These are phyloP conservation scores for Myiothlypis chrysogaster DNA, from an alignment of 2,797 vertebrate species.

Conservation along the genomic window DNA sequence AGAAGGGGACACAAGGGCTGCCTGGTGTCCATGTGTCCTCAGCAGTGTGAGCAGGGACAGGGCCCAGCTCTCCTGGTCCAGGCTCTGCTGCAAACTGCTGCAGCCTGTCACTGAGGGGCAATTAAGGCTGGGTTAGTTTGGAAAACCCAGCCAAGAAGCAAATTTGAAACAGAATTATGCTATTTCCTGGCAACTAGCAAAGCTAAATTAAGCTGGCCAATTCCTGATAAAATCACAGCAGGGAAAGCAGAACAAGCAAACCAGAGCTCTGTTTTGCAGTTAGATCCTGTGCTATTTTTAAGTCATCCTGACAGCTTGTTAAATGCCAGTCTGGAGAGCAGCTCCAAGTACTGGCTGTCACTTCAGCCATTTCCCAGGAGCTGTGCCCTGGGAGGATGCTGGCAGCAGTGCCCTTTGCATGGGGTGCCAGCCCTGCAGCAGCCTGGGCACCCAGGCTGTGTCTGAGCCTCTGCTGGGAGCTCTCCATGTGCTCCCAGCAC, in stretches of 20 bases:
- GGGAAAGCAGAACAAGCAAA: slow-evolving; percentile 61
- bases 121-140: not conserved
- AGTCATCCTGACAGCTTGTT: slow-evolving; percentile 25
- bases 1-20: fast-evolving
- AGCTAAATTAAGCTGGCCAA: slow-evolving; percentile 47
- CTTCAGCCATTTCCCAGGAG: not conserved
- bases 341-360: not conserved
- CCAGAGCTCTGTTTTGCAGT: slow-evolving; percentile 38
- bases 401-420: not conserved
- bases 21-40: not conserved
- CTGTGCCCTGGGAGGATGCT: not conserved
- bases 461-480: not conserved
- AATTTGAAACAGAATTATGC: not conserved
- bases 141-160: not conserved
- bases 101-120: not conserved
- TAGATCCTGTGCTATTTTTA: slow-evolving; percentile 34
- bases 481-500: not conserved
- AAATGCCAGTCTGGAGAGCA: not conserved
- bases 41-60: fast-evolving
- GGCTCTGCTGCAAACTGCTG: not conserved
- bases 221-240: slow-evolving; percentile 41
- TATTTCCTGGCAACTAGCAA: slow-evolving; percentile 57
- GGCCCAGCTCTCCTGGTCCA: not conserved
- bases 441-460: not conserved
- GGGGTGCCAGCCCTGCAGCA: not conserved